phyloP scores from a whole-genome alignment of 2,113 vertebrate genomes.

The Paramormyrops kingsleyae region DNA sequence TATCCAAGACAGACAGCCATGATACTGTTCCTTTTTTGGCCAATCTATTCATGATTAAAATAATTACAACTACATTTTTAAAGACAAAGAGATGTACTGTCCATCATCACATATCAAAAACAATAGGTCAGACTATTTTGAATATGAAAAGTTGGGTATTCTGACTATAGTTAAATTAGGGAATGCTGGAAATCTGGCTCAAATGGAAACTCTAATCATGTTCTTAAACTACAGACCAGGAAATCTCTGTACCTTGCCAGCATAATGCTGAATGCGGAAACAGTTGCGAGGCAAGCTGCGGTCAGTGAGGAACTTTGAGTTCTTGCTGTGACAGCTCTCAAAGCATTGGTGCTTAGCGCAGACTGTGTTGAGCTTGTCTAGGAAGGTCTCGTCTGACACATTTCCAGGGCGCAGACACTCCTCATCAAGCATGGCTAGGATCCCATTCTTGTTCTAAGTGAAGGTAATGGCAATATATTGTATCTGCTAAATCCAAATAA shows the following conservation, averaged over 20 bases:
- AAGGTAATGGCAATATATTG: background rate
- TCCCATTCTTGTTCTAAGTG: conserved; percentile 75
- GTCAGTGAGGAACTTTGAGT: conserved; percentile 86
- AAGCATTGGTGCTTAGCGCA: conserved; percentile 95
- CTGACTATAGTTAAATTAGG: background rate
- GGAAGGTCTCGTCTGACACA: conserved; percentile 89
- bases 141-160: background rate
- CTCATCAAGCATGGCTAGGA: conserved; percentile 96
- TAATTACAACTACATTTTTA: background rate
- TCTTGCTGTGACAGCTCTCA: conserved; percentile 93
- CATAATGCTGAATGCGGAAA: conserved; percentile 95
- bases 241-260: conserved; percentile 77
- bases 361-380: conserved; percentile 92
- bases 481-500: background rate
- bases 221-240: background rate
- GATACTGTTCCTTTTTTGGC: background rate
- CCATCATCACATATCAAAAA: background rate
- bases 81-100: background rate
- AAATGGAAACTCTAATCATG: background rate
- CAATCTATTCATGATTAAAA: background rate
- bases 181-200: background rate
- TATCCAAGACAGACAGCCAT: background rate
- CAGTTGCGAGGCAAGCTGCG: conserved; percentile 91
- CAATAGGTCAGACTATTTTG: background rate
- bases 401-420: conserved; percentile 92